Base-by-base conservation (phyloP, 2,113 vertebrate species). In the Alectura lathami region DNA sequence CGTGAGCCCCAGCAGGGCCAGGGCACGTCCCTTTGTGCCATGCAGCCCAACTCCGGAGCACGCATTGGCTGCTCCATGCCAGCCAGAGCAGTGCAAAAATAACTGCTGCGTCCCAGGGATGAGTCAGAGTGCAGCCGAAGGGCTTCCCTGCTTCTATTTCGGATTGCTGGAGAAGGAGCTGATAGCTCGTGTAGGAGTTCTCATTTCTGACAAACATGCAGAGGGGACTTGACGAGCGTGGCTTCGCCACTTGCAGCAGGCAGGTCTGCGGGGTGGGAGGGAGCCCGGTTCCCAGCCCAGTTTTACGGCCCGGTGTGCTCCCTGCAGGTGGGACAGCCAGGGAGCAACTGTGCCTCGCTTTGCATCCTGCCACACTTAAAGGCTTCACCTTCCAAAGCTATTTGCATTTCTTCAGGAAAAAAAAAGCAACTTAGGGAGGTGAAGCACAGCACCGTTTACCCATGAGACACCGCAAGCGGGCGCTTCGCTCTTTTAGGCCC, bases 41-140 rank as follows among this genome's bases (percentile, higher is more conserved):
- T 6, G 26, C 72, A 53, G 81, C 89, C 54, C 77, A 26, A 42
- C 72, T 51, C 16, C 7, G 3, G 27, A 53, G 56, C 60, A 30
- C 1, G 32, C 17, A 12, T 1, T 38, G 77, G 69, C 24, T 3
- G 78, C 87, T 85, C 91, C 85, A 48, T 10, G 13, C 34, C 23
- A 80, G 86, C 45, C 91, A n/a, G 34, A 5, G 83, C 83, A 13
- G 59, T 8, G 0, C 32, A 93, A 93, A 95, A 96, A 95, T 91
- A 96, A 81, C 90, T 3, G 1, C 88, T 70, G 32, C 92, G 94
- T 93, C 86, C 79, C 17, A 4, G 72, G 66, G 88, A 90, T 94
- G 95, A 95, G 83, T 95, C 88, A 93, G 1, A 34, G 32, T 86
- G 92, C 95, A 74, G 95, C 88, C 91, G 75, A 91, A 91, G 94